phyloP scores from a whole-genome alignment of 2,888 invertebrate species.

The Andrena trimmerana region DNA sequence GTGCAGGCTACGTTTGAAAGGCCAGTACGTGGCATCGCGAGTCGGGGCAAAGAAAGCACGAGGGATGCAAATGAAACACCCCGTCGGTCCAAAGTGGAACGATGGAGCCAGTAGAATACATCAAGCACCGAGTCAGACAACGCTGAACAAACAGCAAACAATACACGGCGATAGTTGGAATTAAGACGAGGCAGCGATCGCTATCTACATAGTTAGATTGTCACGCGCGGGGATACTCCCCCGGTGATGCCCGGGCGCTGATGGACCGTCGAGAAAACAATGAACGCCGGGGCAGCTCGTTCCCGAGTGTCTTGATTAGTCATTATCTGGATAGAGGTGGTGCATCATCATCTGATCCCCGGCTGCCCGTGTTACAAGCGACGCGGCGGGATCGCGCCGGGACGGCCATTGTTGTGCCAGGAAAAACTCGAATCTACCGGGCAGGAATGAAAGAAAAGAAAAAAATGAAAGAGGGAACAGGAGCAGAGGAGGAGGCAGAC shows the following conservation, averaged over 20 bases:
- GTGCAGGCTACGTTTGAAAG: no score
- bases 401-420: conserved; percentile 74
- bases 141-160: conserved; percentile 13
- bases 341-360: conserved; percentile 70
- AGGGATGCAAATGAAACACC: not conserved
- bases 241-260: conserved; percentile 41
- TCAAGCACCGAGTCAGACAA: not conserved
- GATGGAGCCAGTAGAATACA: not conserved
- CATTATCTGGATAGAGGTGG: conserved; percentile 76
- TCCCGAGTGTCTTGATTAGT: conserved; percentile 75
- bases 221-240: conserved; percentile 14
- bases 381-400: conserved; percentile 50
- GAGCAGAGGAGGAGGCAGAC: not conserved
- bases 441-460: conserved; percentile 62
- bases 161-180: conserved; percentile 3
- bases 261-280: conserved; percentile 67
- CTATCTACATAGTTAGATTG: conserved; percentile 18
- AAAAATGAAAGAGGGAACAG: not conserved
- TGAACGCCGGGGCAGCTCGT: conserved; percentile 57
- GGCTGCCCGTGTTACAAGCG: conserved; percentile 76
- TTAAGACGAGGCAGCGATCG: conserved; percentile 16
- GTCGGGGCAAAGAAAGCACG: not conserved
- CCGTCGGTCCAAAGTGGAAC: not conserved
- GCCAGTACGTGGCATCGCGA: no score
- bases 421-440: conserved; percentile 77